phyloP scores from a whole-genome alignment of 2,113 vertebrate genomes.

The Ictalurus furcatus region DNA sequence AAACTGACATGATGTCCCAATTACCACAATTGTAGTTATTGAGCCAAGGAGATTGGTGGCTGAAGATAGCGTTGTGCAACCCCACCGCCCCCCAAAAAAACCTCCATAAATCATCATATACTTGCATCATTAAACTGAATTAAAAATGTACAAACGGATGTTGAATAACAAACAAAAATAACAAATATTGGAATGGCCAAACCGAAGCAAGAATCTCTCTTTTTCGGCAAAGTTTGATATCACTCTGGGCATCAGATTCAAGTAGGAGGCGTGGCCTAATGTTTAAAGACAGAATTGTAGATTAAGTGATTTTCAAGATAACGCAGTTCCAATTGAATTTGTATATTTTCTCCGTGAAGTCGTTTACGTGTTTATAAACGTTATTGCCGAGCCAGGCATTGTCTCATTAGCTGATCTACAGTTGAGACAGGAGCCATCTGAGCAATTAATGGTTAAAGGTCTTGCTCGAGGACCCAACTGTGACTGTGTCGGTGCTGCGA shows the following conservation, averaged over 20 bases:
- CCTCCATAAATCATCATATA: background rate
- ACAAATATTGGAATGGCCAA: background rate
- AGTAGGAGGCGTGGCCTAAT: background rate
- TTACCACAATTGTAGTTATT: background rate
- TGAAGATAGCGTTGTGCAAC: background rate
- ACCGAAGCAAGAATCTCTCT: background rate
- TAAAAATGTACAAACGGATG: background rate
- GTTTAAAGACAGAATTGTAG: background rate
- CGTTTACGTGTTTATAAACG: background rate
- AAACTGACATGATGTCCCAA: background rate
- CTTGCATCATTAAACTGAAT: background rate
- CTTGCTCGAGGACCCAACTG: background rate
- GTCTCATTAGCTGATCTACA: background rate
- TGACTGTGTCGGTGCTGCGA: background rate
- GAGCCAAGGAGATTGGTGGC: background rate
- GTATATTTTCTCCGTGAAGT: background rate
- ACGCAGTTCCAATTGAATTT: background rate
- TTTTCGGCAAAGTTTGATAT: background rate
- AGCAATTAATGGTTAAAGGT: background rate
- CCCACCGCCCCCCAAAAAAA: background rate
- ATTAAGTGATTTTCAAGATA: background rate
- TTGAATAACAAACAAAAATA: background rate
- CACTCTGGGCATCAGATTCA: background rate
- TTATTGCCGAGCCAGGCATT: background rate
- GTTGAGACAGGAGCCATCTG: background rate